A percentile compares a stretch with the other conserved stretches of the same genome.
These are phyloP conservation scores for Stenichneumon culpator DNA, from an alignment of 2,888 invertebrate genomes.

Conservation along the genomic window DNA sequence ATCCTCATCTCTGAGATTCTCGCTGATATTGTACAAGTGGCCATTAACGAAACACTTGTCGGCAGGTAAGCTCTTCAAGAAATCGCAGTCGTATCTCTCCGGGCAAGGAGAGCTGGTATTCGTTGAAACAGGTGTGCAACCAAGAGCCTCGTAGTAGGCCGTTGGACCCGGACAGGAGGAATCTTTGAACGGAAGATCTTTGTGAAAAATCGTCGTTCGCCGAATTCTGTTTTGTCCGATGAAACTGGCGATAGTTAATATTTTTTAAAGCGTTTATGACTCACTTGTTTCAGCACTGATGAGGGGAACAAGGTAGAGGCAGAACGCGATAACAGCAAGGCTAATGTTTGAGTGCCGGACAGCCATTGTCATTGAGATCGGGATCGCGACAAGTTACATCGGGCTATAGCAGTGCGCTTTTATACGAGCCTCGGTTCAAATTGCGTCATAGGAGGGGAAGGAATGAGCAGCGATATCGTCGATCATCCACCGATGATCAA, in stretches of 20 bases:
- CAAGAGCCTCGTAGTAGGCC: slow-evolving; percentile 73
- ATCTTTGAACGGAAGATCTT: slow-evolving; percentile 39
- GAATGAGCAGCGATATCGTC: neutral
- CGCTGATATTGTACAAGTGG: slow-evolving; percentile 74
- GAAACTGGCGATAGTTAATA: neutral
- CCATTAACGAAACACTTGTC: slow-evolving; percentile 78
- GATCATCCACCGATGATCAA: neutral
- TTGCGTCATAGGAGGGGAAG: neutral
- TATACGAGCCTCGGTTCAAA: neutral
- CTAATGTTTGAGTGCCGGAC: neutral
- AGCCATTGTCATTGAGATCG: neutral
- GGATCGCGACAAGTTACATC: neutral
- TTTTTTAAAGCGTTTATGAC: neutral
- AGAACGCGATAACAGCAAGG: neutral
- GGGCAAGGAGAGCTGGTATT: slow-evolving; percentile 75
- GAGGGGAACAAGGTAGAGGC: neutral
- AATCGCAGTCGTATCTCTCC: slow-evolving; percentile 75
- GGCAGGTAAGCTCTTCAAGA: slow-evolving; percentile 68
- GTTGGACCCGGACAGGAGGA: slow-evolving; percentile 79
- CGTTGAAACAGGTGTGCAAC: slow-evolving; percentile 75
- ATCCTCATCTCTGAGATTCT: slow-evolving; percentile 72
- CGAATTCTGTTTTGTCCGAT: neutral
- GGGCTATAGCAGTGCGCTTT: neutral
- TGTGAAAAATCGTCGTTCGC: neutral
- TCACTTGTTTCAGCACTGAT: neutral